Evolutionary conservation across 2,113 vertebrate genomes (phyloP), one percentile per base, ranked within the genome.

Genomic region (Erythrocercus mccallii): DNA sequence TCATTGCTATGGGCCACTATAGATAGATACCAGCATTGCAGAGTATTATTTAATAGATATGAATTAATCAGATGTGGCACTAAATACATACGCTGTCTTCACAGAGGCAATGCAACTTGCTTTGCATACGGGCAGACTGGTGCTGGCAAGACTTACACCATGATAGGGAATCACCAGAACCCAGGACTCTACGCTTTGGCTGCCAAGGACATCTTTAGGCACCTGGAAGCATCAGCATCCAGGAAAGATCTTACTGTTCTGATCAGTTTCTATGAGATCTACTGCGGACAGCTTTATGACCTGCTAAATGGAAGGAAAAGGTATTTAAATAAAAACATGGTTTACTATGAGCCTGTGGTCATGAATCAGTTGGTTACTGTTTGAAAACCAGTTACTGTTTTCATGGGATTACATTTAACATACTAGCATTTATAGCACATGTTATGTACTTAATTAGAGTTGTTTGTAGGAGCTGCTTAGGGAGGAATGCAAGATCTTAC

Each of bases 211-310:
- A 99, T 99, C 97, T 99, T 99, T 84, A 90, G 94, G 61, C 97
- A 98, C 64, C 96, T 99, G 50, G 97, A 98, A 91, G 54, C 94
- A 6, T 88, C 98, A 56, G 97, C 96, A 31, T 79, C 94, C 79
- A 94, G 78, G 73, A 97, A 81, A 56, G 96, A 96, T 30, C 96
- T 96, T 54, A 93, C 92, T 68, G 98, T 99, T 88, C 98, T 98
- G 92, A 98, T 99, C 97, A 99, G 99, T 89, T 99, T 99, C 95
- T 99, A 99, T 94, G 99, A 99, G 96, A 99, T 99, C 92, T 99
- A 99, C 97, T 99, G 99, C 47, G 98, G 99, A 83, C 99, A 99
- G 90, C 98, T 99, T 71, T 99, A 99, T 87, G 99, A 99, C 96
- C 96, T 99, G 87, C 97, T 99, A 73, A 98, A 99, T 81, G 96